phyloP scores from a whole-genome alignment of 2,888 invertebrate genomes.

The Acanthosoma haemorrhoidale region DNA sequence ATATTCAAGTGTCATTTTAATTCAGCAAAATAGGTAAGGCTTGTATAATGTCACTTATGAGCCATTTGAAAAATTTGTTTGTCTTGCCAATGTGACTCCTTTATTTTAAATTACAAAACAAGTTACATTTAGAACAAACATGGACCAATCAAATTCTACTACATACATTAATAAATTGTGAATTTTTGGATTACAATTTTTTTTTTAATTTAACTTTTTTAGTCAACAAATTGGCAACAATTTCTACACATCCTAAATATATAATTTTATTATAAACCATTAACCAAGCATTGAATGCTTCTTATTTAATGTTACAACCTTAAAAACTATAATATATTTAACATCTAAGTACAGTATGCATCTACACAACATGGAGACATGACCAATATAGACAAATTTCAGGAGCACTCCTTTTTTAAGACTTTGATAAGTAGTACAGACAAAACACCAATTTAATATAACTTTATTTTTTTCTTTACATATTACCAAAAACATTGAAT shows the following conservation, averaged over 20 bases:
- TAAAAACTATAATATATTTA: constrained; percentile 29
- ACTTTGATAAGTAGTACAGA: constrained; percentile 28
- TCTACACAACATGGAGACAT: constrained; percentile 40
- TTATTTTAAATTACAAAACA: constrained; percentile 33
- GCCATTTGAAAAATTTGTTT: constrained; percentile 29
- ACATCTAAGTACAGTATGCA: constrained; percentile 35
- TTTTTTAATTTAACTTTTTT: constrained; percentile 35
- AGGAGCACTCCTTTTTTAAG: constrained; percentile 8
- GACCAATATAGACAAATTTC: constrained; percentile 28
- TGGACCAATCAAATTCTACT: constrained; percentile 41
- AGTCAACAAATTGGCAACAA: constrained; percentile 41
- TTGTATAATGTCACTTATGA: constrained; percentile 15
- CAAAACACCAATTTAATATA: constrained; percentile 31
- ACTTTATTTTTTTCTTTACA: neutral
- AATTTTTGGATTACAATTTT: constrained; percentile 40
- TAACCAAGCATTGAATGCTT: constrained; percentile 38
- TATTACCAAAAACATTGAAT: constrained; percentile 36
- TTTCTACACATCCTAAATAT: constrained; percentile 41
- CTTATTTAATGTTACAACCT: constrained; percentile 28
- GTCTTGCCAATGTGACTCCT: constrained; percentile 36
- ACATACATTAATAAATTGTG: constrained; percentile 39
- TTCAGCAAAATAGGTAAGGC: constrained; percentile 36
- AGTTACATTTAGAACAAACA: constrained; percentile 40
- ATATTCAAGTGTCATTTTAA: constrained; percentile 33
- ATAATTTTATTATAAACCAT: constrained; percentile 33